These are phyloP conservation scores for Epicampocera succincta DNA, from an alignment of 2,888 invertebrate genomes.

Conservation along the genomic window DNA sequence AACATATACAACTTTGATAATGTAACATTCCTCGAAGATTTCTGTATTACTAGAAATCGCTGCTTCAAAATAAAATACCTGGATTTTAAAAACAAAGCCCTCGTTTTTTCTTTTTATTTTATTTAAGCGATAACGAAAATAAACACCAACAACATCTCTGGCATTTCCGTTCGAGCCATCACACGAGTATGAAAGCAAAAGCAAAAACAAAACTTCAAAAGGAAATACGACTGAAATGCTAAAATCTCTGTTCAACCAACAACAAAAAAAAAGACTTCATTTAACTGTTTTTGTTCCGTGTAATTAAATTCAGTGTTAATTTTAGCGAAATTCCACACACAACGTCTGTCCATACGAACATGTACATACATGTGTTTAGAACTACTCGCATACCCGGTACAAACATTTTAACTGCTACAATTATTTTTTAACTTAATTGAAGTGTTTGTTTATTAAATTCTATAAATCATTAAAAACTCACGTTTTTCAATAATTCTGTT, in stretches of 20 bases:
- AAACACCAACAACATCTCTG: conserved; percentile 61
- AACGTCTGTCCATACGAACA: neutral
- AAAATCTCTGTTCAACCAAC: no score
- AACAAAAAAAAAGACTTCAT: conserved; percentile 14
- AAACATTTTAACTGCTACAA: conserved; percentile 12
- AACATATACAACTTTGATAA: no score
- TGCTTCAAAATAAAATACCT: conserved; percentile 39
- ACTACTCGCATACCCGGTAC: conserved; percentile 43
- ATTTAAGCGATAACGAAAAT: conserved; percentile 51
- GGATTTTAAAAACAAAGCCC: neutral
- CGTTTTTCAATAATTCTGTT: conserved; percentile 23
- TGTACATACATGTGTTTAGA: neutral
- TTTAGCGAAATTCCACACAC: conserved; percentile 26
- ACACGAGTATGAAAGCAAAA: neutral
- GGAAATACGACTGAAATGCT: conserved; percentile 38
- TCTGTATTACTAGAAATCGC: no score
- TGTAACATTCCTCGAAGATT: no score
- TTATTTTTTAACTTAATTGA: conserved; percentile 18
- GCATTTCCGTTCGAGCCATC: conserved; percentile 65
- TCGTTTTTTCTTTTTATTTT: conserved; percentile 31
- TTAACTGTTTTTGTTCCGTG: conserved; percentile 43
- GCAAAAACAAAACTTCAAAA: conserved; percentile 32
- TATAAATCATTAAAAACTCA: conserved; percentile 51
- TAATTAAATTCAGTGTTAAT: conserved; percentile 43
- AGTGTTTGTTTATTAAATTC: neutral